phyloP scores from a whole-genome alignment of 2,888 invertebrate genomes.

The Andrena fulva region DNA sequence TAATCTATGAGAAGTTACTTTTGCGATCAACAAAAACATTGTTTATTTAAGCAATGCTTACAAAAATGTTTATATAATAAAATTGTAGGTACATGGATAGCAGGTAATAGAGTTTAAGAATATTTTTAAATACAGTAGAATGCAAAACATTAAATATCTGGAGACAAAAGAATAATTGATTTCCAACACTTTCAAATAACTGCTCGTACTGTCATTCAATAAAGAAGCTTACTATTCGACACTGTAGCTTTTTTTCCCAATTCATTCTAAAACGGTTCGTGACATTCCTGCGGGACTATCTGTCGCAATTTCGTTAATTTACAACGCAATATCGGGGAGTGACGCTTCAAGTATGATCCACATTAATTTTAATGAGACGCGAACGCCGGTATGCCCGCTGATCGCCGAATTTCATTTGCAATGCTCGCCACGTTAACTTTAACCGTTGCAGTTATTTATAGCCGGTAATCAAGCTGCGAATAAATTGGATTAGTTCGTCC shows the following conservation, averaged over 20 bases:
- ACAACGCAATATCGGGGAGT: constrained; percentile 15
- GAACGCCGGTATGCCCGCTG: constrained; percentile 2
- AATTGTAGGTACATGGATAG: too few species aligned
- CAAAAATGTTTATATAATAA: too few species aligned
- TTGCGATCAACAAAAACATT: too few species aligned
- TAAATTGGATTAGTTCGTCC: constrained; percentile 16
- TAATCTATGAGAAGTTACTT: too few species aligned
- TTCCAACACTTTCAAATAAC: too few species aligned
- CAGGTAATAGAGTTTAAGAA: too few species aligned
- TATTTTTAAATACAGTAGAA: too few species aligned
- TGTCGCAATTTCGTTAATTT: constrained; percentile 22
- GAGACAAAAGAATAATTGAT: too few species aligned
- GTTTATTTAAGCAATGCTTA: too few species aligned
- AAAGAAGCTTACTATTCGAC: too few species aligned
- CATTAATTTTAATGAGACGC: constrained; percentile 53
- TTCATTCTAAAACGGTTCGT: constrained; percentile 3
- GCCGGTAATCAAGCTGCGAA: constrained; percentile 9
- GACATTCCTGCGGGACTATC: background rate
- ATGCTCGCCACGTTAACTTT: constrained; percentile 33
- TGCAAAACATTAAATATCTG: too few species aligned
- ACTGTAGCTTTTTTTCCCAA: background rate
- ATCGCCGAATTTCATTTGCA: constrained; percentile 41
- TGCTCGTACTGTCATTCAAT: too few species aligned
- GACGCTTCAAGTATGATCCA: constrained; percentile 16
- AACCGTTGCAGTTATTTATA: constrained; percentile 31